These are phyloP conservation scores for Heteromormyrus szaboi DNA, from an alignment of 2,797 vertebrate species.

Conservation along the genomic window DNA sequence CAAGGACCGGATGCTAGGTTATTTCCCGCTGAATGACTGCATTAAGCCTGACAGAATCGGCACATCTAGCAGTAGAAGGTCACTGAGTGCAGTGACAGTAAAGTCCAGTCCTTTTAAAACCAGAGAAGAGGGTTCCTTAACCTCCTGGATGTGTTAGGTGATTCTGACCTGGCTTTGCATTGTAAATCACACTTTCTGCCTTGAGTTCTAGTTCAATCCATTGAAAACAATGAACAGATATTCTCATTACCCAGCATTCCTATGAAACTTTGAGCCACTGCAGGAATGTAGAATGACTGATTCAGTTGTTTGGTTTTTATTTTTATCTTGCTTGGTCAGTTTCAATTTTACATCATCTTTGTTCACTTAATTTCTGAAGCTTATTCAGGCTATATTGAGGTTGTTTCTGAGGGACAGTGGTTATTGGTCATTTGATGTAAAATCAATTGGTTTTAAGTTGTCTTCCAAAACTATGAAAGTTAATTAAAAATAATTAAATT, in stretches of 20 bases:
- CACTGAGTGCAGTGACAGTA: not conserved
- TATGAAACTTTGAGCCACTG: constrained; percentile 43
- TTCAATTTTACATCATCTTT: not conserved
- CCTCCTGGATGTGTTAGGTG: not conserved
- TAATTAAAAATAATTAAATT: not conserved
- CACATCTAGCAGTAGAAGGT: not conserved
- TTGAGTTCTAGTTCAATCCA: not conserved
- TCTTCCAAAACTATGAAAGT: not conserved
- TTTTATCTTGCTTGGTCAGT: constrained; percentile 12
- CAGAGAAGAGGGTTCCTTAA: not conserved
- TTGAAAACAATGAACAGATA: constrained; percentile 43
- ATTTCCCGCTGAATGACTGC: not conserved
- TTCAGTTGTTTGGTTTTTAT: constrained; percentile 34
- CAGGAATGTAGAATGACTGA: constrained; percentile 46
- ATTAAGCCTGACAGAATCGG: not conserved
- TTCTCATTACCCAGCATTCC: constrained; percentile 48
- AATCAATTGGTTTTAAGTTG: not conserved
- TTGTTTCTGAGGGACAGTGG: not conserved
- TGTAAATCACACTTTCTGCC: not conserved
- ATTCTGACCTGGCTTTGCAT: not conserved
- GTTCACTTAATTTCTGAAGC: not conserved
- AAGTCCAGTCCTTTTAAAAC: not conserved
- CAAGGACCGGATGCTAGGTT: not conserved
- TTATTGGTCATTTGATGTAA: not conserved
- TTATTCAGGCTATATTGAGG: not conserved